phyloP scores from a whole-genome alignment of 2,888 invertebrate species.

The Drosophila neutralis region DNA sequence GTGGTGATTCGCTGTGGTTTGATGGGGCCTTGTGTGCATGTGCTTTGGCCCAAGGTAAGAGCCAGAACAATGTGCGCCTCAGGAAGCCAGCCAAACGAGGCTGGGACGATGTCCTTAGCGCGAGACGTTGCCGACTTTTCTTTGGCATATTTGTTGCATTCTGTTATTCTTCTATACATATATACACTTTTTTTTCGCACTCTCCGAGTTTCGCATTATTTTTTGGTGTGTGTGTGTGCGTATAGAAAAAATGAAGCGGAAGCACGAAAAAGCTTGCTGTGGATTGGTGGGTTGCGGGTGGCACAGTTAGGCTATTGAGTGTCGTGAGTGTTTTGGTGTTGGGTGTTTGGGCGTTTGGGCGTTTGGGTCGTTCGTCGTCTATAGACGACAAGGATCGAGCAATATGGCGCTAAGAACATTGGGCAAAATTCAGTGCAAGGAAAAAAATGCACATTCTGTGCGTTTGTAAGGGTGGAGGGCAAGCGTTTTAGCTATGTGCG shows the following conservation, averaged over 20 bases:
- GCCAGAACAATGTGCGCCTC: slow-evolving; percentile 54
- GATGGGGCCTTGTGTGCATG: slow-evolving; percentile 32
- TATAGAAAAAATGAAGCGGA: slow-evolving; percentile 75
- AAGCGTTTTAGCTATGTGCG: slow-evolving; percentile 17
- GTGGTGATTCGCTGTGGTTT: slow-evolving; percentile 16
- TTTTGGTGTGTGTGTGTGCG: slow-evolving; percentile 34
- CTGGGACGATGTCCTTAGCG: slow-evolving; percentile 33
- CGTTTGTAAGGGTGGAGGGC: slow-evolving; percentile 53
- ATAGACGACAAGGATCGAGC: slow-evolving; percentile 51
- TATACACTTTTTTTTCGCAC: slow-evolving; percentile 14
- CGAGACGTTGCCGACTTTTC: slow-evolving; percentile 59
- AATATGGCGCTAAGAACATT: slow-evolving; percentile 79
- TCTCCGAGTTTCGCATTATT: slow-evolving; percentile 10
- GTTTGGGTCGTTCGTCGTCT: slow-evolving; percentile 24
- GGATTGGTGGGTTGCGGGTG: slow-evolving; percentile 14
- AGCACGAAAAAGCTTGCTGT: slow-evolving; percentile 68
- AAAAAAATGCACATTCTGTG: slow-evolving; percentile 66
- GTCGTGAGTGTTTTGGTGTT: slow-evolving; percentile 7
- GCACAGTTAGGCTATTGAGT: slow-evolving; percentile 5
- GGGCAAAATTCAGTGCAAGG: slow-evolving; percentile 71
- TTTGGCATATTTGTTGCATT: slow-evolving; percentile 63
- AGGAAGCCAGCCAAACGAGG: slow-evolving; percentile 38
- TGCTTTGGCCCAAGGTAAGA: slow-evolving; percentile 54
- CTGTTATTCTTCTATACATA: slow-evolving; percentile 10
- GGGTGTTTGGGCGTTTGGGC: slow-evolving; percentile 12